Conservation (phyloP, 2,888 invertebrate species). For the Habrosyne pyritoides region DNA sequence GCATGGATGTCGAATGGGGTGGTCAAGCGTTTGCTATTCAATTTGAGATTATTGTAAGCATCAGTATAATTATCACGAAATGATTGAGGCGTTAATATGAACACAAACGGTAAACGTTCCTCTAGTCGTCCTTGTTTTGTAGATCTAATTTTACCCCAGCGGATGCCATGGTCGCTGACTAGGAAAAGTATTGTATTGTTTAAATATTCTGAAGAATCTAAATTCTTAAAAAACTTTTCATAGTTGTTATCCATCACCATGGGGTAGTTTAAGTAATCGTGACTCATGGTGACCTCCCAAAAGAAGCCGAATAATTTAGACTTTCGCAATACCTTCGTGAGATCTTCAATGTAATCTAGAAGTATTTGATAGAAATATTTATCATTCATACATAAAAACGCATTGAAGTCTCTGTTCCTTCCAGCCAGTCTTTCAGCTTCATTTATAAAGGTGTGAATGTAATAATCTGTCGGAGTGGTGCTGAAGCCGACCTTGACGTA, state of each 20-base stretch:
- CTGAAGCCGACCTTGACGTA: conserved; percentile 90
- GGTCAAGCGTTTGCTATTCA: conserved; percentile 88
- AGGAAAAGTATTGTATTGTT: conserved; percentile 88
- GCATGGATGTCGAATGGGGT: conserved; percentile 93
- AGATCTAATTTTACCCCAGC: conserved; percentile 92
- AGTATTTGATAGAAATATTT: conserved; percentile 88
- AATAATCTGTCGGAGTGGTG: conserved; percentile 93
- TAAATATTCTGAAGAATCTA: conserved; percentile 80
- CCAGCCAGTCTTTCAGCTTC: conserved; percentile 88
- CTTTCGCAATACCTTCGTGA: conserved; percentile 82
- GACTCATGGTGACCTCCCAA: conserved; percentile 93
- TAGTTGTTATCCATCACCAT: conserved; percentile 88
- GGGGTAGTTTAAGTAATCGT: conserved; percentile 92
- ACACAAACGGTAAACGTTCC: conserved; percentile 93
- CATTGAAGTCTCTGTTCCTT: conserved; percentile 85
- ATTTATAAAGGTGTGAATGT: conserved; percentile 88
- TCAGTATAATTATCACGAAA: conserved; percentile 85
- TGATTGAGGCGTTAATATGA: conserved; percentile 88
- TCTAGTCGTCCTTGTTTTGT: conserved; percentile 95
- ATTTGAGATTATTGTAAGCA: conserved; percentile 85
- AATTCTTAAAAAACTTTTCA: conserved; percentile 79
- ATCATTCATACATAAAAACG: conserved; percentile 87
- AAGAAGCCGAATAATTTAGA: conserved; percentile 91
- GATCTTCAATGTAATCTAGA: conserved; percentile 87
- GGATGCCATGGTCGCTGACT: conserved; percentile 95